Conservation (phyloP, 2,888 invertebrate genomes). For the Lamproptera curius region DNA sequence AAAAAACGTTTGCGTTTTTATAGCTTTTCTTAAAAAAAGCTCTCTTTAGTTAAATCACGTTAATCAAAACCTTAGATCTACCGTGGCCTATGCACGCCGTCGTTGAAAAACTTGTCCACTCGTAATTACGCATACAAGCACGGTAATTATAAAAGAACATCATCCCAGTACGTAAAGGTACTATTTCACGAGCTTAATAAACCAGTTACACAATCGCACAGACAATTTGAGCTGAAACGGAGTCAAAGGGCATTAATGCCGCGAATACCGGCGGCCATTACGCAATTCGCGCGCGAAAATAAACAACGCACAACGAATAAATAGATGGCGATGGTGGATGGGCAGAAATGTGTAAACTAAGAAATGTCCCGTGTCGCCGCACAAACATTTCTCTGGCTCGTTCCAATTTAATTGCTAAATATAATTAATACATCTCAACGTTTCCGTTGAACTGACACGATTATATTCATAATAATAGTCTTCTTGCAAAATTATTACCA, state of each 20-base stretch:
- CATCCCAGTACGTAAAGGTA: too few relatives aligned
- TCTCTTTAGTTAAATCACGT: too few relatives aligned
- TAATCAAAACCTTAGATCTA: too few relatives aligned
- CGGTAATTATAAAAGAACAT: too few relatives aligned
- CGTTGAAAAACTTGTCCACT: too few relatives aligned
- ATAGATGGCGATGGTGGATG: conserved; percentile 43
- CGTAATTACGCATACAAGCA: too few relatives aligned
- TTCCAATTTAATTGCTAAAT: conserved; percentile 68
- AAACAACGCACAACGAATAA: conserved; percentile 54
- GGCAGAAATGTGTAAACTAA: conserved; percentile 58
- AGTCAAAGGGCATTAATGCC: conserved; percentile 32
- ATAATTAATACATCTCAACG: conserved; percentile 61
- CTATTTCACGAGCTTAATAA: background rate
- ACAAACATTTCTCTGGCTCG: conserved; percentile 62
- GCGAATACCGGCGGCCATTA: conserved; percentile 31
- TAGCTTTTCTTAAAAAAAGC: too few relatives aligned
- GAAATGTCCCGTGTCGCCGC: conserved; percentile 61
- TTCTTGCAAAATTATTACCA: too few relatives aligned
- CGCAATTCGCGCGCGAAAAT: conserved; percentile 47
- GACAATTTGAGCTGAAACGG: background rate
- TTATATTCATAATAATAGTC: too few relatives aligned
- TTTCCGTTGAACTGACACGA: too few relatives aligned
- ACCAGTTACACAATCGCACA: background rate
- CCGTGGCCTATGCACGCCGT: too few relatives aligned
- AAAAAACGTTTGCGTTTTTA: too few relatives aligned